Percentiles rank a stretch among this genome's conserved stretches.
These are phyloP conservation scores for Malurus alboscapulatus DNA, from an alignment of 2,113 vertebrate genomes.

Conservation along the genomic window DNA sequence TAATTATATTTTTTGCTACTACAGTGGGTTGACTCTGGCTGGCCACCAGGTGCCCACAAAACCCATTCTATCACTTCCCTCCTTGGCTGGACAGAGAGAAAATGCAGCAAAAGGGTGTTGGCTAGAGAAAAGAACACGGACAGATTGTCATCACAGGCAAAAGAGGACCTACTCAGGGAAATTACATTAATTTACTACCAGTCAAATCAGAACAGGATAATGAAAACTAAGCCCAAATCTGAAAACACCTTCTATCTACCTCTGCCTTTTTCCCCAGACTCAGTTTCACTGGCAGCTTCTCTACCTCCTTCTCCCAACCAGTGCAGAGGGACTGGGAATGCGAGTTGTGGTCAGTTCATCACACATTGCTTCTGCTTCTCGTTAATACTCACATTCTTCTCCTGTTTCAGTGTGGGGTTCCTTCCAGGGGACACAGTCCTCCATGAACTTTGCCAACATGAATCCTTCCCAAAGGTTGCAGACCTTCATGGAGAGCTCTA, in stretches of 20 bases:
- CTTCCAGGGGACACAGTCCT: neutral
- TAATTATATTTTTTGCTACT: neutral
- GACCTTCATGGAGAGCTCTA: neutral
- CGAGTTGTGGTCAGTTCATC: rapidly evolving
- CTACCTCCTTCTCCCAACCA: neutral
- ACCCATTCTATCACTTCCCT: rapidly evolving
- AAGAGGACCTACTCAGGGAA: neutral
- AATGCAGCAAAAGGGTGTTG: neutral
- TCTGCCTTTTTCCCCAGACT: neutral
- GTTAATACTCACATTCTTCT: neutral
- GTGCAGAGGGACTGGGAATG: neutral
- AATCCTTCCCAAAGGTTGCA: neutral
- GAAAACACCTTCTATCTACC: neutral
- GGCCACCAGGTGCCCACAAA: neutral
- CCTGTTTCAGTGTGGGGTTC: neutral
- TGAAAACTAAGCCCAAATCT: neutral
- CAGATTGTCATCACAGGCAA: neutral
- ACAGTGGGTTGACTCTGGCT: neutral
- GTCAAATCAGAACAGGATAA: neutral
- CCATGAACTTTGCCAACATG: neutral
- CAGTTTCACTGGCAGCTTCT: rapidly evolving
- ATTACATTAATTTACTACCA: neutral
- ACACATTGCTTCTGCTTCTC: rapidly evolving
- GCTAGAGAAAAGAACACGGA: neutral
- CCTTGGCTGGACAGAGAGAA: neutral